phyloP scores from a whole-genome alignment of 2,797 vertebrate genomes.

The Molossus alvarezi region DNA sequence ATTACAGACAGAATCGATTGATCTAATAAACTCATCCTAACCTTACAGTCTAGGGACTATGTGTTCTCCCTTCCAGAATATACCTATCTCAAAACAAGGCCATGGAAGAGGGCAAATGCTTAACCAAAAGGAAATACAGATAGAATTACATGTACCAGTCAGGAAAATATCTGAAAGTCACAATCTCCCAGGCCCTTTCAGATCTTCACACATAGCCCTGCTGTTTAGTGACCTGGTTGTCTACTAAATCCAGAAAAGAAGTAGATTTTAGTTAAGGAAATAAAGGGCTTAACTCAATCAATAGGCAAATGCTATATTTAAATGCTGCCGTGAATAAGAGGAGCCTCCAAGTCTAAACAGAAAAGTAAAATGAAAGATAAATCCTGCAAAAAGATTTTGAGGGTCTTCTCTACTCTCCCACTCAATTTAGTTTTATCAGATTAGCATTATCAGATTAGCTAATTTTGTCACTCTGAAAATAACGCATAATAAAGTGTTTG shows the following conservation, averaged over 20 bases:
- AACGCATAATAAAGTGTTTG: neutral
- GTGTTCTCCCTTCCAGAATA: conserved; percentile 39
- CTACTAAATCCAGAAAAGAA: conserved; percentile 40
- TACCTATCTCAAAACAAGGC: conserved; percentile 62
- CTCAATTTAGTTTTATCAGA: neutral
- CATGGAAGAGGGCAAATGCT: conserved; percentile 8
- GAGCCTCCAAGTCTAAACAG: neutral
- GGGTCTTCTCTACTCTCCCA: neutral
- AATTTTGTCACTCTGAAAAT: conserved; percentile 58
- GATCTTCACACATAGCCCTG: conserved; percentile 2
- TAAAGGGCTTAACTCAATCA: conserved; percentile 38
- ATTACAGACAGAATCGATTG: conserved; percentile 19
- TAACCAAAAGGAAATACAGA: conserved; percentile 17
- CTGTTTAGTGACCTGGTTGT: neutral
- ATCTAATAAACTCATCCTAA: conserved; percentile 70
- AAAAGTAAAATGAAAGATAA: conserved; percentile 63
- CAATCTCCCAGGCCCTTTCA: neutral
- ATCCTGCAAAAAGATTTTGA: neutral
- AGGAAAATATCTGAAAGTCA: conserved; percentile 33
- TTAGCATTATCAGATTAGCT: conserved; percentile 16
- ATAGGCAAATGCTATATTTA: conserved; percentile 27
- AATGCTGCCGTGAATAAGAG: conserved; percentile 17
- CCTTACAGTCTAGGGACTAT: conserved; percentile 40
- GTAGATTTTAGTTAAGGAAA: conserved; percentile 33
- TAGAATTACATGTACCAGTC: neutral